Percentiles rank a stretch among this genome's conserved stretches.
Conservation (phyloP, 2,888 invertebrate species). For the Marronus borbonicus region DNA sequence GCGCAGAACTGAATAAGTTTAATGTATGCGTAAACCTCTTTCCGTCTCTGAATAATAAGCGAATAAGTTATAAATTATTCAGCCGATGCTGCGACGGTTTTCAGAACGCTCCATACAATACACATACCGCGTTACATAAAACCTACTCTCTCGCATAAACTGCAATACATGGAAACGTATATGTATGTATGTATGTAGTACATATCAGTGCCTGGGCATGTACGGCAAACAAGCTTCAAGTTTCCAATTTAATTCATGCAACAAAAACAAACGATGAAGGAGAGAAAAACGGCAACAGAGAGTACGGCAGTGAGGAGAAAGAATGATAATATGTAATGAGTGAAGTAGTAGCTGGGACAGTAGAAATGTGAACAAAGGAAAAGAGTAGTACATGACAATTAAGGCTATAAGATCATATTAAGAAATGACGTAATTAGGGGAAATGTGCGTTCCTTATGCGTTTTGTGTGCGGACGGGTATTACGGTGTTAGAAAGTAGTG, state of each 20-base stretch:
- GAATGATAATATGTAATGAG: slow-evolving; percentile 26
- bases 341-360: slow-evolving; percentile 3
- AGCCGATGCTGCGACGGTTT: slow-evolving; percentile 36
- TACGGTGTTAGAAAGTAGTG: slow-evolving; percentile 15
- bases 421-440: slow-evolving; percentile 52
- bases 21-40: slow-evolving; percentile 43
- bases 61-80: slow-evolving; percentile 48
- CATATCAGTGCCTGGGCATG: not conserved
- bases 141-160: slow-evolving; percentile 32
- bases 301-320: slow-evolving; percentile 2
- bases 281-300: not conserved
- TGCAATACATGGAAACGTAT: not conserved
- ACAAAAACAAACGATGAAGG: slow-evolving; percentile 20
- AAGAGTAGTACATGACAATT: slow-evolving; percentile 42
- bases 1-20: slow-evolving; percentile 36
- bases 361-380: slow-evolving; percentile 42
- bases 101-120: slow-evolving; percentile 15
- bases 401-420: slow-evolving; percentile 49
- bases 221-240: slow-evolving; percentile 29
- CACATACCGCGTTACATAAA: slow-evolving; percentile 34
- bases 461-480: slow-evolving; percentile 1
- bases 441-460: slow-evolving; percentile 53
- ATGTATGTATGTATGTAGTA: not conserved
- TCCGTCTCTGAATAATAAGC: slow-evolving; percentile 44
- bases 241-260: slow-evolving; percentile 43